Conservation (phyloP, 2,888 invertebrate species). For the Cabera pusaria region DNA sequence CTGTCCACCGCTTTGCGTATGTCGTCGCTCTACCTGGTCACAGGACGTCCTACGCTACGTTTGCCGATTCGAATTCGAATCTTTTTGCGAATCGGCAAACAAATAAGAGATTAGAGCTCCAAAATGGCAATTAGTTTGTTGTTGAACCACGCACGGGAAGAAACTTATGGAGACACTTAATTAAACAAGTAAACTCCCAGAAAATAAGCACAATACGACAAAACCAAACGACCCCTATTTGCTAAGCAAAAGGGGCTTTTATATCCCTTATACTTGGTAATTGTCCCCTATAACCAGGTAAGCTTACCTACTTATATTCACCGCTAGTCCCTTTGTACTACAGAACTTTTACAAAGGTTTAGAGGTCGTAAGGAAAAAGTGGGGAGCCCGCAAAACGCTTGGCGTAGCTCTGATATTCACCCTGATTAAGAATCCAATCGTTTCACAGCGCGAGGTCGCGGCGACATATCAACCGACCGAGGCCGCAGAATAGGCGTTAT, state of each 20-base stretch:
- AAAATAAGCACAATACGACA: neutral
- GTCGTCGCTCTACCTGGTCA: too few species aligned
- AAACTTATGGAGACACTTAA: too few species aligned
- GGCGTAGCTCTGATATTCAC: slow-evolving; percentile 42
- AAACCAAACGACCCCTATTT: slow-evolving; percentile 7
- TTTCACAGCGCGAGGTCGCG: slow-evolving; percentile 25
- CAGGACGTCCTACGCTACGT: too few species aligned
- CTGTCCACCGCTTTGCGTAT: too few species aligned
- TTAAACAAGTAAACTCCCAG: too few species aligned
- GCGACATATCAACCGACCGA: slow-evolving; percentile 30
- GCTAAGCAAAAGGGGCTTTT: slow-evolving; percentile 13
- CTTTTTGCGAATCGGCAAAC: too few species aligned
- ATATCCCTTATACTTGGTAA: slow-evolving; percentile 4
- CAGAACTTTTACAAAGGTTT: slow-evolving; percentile 16
- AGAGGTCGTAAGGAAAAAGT: slow-evolving; percentile 22
- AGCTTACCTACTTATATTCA: slow-evolving; percentile 20
- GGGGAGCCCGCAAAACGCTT: slow-evolving; percentile 36
- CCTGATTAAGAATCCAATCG: slow-evolving; percentile 51
- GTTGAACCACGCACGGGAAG: too few species aligned
- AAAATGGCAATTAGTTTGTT: too few species aligned
- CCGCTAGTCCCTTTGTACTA: slow-evolving; percentile 10
- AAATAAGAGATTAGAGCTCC: too few species aligned
- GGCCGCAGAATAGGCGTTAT: slow-evolving; percentile 6
- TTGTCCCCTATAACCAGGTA: slow-evolving; percentile 5
- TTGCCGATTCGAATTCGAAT: too few species aligned